A percentile compares a stretch with the other conserved stretches of the same genome.
phyloP scores from a whole-genome alignment of 1,140 invertebrate genomes.

The Drosophila chauvacae region DNA sequence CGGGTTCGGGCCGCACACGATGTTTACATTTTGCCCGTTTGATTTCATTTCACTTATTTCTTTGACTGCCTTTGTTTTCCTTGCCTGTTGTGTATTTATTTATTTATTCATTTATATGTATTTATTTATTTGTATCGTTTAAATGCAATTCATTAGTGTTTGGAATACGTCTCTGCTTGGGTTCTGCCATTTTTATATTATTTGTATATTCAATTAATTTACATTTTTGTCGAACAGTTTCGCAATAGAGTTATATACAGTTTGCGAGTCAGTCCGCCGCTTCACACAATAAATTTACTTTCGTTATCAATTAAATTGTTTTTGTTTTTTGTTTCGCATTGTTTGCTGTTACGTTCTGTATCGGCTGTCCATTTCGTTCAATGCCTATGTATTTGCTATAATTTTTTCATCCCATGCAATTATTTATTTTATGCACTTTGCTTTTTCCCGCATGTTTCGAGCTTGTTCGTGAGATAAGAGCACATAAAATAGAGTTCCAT shows the following conservation, averaged over 20 bases:
- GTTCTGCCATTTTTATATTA: constrained; percentile 43
- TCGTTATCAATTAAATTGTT: constrained; percentile 62
- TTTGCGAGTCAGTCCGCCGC: constrained; percentile 51
- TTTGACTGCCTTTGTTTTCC: constrained; percentile 41
- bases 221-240: constrained; percentile 64
- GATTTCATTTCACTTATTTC: constrained; percentile 48
- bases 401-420: constrained; percentile 42
- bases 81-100: constrained; percentile 36
- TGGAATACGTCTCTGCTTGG: constrained; percentile 58
- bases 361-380: constrained; percentile 21
- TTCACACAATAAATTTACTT: constrained; percentile 64
- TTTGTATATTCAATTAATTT: constrained; percentile 73
- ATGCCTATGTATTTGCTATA: constrained; percentile 42
- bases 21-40: constrained; percentile 50
- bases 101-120: constrained; percentile 29
- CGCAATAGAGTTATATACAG: constrained; percentile 71
- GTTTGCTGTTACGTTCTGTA: constrained; percentile 12
- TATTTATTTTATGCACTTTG: constrained; percentile 47
- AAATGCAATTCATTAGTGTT: constrained; percentile 79
- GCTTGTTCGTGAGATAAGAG: constrained; percentile 58
- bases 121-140: constrained; percentile 57
- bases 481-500: constrained; percentile 59
- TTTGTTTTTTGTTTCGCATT: constrained; percentile 22
- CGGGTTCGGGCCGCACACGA: constrained; percentile 21
- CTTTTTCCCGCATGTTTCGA: constrained; percentile 30